These are phyloP conservation scores for Sciurus niger DNA, from an alignment of 2,113 vertebrate species.

Conservation along the genomic window DNA sequence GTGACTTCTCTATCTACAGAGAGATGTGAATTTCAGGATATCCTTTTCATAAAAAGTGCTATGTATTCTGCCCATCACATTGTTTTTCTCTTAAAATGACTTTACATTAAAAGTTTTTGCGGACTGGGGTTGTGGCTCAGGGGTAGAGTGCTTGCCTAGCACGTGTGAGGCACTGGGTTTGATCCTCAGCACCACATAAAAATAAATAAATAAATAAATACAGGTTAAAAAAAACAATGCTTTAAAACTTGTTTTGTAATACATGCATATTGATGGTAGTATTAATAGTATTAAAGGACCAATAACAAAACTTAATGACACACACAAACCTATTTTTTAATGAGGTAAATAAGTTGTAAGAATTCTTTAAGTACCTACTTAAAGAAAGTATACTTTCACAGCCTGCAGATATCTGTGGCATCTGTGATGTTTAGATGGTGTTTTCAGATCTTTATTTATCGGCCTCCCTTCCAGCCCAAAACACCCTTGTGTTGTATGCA, in stretches of 20 bases:
- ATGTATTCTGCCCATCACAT: neutral
- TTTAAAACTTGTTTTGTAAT: neutral
- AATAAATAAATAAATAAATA: too few relatives aligned
- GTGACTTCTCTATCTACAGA: neutral
- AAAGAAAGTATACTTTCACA: neutral
- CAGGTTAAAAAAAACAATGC: too few relatives aligned
- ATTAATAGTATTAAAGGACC: constrained; percentile 7
- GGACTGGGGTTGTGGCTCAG: too few relatives aligned
- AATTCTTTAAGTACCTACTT: neutral
- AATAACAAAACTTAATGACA: constrained; percentile 26
- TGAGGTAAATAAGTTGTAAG: neutral
- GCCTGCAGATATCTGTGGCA: neutral
- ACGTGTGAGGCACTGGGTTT: too few relatives aligned
- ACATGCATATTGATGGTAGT: constrained; percentile 19
- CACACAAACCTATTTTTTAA: neutral
- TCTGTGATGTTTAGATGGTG: neutral
- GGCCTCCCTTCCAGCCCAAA: constrained; percentile 13
- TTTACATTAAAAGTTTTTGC: constrained; percentile 16
- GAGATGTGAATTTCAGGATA: constrained; percentile 5
- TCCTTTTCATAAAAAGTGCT: constrained; percentile 16
- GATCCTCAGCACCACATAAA: too few relatives aligned
- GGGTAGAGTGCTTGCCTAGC: too few relatives aligned
- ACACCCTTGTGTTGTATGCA: neutral
- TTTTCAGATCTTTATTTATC: neutral
- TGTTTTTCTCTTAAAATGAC: constrained; percentile 37